Evolutionary conservation across 2,888 invertebrate species (phyloP).

Genomic region (Allolobophora icterica): DNA sequence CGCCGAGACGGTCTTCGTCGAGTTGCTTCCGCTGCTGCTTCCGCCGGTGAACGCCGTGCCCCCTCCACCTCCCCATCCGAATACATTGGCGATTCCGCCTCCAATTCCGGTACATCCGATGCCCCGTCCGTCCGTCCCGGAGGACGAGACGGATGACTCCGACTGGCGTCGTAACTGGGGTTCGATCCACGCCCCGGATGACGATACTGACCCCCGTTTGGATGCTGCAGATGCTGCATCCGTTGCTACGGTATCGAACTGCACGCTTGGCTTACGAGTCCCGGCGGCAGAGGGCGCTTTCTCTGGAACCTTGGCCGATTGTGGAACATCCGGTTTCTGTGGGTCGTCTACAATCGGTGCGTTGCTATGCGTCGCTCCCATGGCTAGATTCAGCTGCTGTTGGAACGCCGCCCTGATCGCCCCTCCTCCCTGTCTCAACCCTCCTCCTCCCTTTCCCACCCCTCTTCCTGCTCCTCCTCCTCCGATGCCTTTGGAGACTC

Average conservation of each 20-base stretch:
- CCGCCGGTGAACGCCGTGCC: constrained; percentile 35
- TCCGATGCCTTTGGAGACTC: neutral
- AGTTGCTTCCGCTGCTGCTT: constrained; percentile 14
- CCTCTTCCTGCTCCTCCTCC: neutral
- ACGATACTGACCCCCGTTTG: neutral
- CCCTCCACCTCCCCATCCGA: neutral
- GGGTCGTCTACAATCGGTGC: neutral
- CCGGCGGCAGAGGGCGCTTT: neutral
- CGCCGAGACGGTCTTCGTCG: neutral
- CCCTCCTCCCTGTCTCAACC: neutral
- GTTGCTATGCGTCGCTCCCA: neutral
- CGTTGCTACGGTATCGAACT: neutral
- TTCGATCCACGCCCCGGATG: neutral
- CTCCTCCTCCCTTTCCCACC: neutral
- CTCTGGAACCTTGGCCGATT: neutral
- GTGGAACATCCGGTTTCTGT: neutral
- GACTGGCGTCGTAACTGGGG: neutral
- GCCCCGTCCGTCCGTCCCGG: neutral
- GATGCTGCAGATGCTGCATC: neutral
- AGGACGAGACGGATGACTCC: neutral
- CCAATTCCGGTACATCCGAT: neutral
- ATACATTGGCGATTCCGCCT: constrained; percentile 20
- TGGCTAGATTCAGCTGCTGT: constrained; percentile 3
- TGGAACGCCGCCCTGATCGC: neutral
- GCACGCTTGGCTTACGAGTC: constrained; percentile 5